These are phyloP conservation scores for Psittacula derbiana DNA, from an alignment of 2,797 vertebrate genomes.

Conservation along the genomic window DNA sequence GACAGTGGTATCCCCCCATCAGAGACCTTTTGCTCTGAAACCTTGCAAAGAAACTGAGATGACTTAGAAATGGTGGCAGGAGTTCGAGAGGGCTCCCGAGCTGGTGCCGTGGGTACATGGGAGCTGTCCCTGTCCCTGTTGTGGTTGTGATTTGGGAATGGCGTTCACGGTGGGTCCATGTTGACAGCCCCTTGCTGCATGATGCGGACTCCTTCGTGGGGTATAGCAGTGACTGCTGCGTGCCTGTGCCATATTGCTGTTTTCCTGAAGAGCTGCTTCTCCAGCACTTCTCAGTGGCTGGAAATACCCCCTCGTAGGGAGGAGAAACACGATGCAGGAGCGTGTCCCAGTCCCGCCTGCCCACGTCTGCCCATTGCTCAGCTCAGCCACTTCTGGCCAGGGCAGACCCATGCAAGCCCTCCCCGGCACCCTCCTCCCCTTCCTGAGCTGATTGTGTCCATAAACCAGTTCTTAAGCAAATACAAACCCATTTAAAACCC, in stretches of 20 bases:
- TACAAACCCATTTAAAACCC: background rate
- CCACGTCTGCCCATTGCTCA: accelerated
- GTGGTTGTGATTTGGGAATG: background rate
- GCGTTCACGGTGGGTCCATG: accelerated
- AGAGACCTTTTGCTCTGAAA: background rate
- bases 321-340: accelerated
- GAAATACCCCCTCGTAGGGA: background rate
- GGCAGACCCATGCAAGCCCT: background rate
- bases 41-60: background rate
- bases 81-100: background rate
- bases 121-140: background rate
- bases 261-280: background rate
- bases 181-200: accelerated
- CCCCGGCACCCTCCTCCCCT: background rate
- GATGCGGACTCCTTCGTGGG: accelerated
- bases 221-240: background rate
- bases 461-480: background rate
- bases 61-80: accelerated
- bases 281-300: background rate
- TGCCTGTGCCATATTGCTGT: background rate
- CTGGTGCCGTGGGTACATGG: accelerated
- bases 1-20: background rate
- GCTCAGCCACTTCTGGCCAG: background rate
- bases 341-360: accelerated
- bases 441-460: background rate